Percentiles rank a stretch among this genome's conserved stretches.
Conservation (phyloP, 2,113 vertebrate genomes). For the Boulengerochromis microlepis region DNA sequence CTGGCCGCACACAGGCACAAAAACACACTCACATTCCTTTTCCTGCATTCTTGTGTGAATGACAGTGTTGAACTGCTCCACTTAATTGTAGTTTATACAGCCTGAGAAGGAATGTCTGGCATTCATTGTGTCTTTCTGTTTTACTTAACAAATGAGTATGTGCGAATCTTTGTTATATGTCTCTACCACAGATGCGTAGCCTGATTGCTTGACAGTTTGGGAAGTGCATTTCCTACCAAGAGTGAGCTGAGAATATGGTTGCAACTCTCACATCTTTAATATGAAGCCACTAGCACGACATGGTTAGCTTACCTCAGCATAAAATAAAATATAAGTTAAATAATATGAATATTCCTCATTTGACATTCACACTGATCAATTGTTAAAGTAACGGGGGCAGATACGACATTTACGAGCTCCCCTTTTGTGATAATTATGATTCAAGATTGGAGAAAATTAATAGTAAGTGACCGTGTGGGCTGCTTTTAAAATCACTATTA, state of each 20-base stretch:
- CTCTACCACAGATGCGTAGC: conserved; percentile 12
- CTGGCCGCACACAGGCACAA: conserved; percentile 44
- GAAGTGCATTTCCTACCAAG: background rate
- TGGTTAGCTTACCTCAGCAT: background rate
- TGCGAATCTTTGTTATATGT: background rate
- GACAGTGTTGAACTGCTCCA: conserved; percentile 59
- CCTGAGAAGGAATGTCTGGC: conserved; percentile 58
- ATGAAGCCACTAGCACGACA: background rate
- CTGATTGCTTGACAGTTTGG: background rate
- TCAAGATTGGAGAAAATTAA: background rate
- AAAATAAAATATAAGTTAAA: background rate
- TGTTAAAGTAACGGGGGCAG: background rate
- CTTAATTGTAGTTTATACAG: conserved; percentile 71
- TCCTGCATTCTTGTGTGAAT: conserved; percentile 55
- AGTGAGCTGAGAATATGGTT: background rate
- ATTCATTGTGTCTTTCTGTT: conserved; percentile 51
- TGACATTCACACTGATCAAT: background rate
- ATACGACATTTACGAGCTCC: background rate
- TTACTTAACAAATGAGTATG: conserved; percentile 42
- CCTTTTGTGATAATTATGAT: background rate
- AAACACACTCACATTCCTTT: conserved; percentile 49
- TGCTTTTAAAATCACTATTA: background rate
- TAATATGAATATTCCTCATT: background rate
- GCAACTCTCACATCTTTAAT: background rate
- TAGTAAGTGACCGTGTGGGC: background rate